Percentiles rank a stretch among this genome's conserved stretches.
These are phyloP conservation scores for Acipenser oxyrinchus DNA, from an alignment of 2,797 vertebrate species.

Conservation along the genomic window DNA sequence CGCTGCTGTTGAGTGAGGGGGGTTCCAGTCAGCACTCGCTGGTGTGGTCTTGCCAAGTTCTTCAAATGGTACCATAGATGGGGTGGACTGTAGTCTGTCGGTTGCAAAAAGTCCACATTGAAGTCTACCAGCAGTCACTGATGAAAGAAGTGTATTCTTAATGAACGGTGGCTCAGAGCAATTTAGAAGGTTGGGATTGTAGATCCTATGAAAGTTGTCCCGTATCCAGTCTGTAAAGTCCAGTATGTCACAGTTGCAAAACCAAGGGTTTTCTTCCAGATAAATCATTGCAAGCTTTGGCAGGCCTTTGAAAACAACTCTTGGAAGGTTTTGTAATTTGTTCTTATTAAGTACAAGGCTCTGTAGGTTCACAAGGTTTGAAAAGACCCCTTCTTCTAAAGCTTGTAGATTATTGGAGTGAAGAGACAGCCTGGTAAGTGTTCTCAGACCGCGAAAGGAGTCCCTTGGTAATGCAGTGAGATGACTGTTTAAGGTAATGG, in stretches of 20 bases:
- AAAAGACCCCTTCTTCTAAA: slow-evolving; percentile 62
- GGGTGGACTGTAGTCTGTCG: too few species aligned
- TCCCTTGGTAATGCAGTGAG: slow-evolving; percentile 60
- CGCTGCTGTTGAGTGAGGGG: too few species aligned
- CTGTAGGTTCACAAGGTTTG: slow-evolving; percentile 45
- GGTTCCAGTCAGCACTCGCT: too few species aligned
- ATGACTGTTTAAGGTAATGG: slow-evolving; percentile 56
- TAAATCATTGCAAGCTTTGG: slow-evolving; percentile 42
- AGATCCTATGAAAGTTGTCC: slow-evolving; percentile 26
- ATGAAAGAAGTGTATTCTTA: too few species aligned
- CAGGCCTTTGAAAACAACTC: slow-evolving; percentile 53
- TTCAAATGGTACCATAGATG: too few species aligned
- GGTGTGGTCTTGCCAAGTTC: too few species aligned
- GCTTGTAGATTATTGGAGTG: slow-evolving; percentile 51
- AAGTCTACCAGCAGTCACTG: too few species aligned
- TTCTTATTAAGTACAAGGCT: slow-evolving; percentile 56
- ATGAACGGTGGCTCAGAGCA: too few species aligned
- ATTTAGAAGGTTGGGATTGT: too few species aligned
- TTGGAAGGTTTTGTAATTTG: slow-evolving; percentile 49
- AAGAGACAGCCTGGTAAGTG: slow-evolving; percentile 62
- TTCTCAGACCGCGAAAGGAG: slow-evolving; percentile 60
- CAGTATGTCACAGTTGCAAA: slow-evolving; percentile 65
- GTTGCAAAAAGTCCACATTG: too few species aligned
- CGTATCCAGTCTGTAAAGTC: slow-evolving; percentile 63
- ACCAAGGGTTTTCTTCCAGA: slow-evolving; percentile 67